Evolutionary conservation across 1,140 invertebrate species (phyloP).

Genomic region (Scaptomyza montana): DNA sequence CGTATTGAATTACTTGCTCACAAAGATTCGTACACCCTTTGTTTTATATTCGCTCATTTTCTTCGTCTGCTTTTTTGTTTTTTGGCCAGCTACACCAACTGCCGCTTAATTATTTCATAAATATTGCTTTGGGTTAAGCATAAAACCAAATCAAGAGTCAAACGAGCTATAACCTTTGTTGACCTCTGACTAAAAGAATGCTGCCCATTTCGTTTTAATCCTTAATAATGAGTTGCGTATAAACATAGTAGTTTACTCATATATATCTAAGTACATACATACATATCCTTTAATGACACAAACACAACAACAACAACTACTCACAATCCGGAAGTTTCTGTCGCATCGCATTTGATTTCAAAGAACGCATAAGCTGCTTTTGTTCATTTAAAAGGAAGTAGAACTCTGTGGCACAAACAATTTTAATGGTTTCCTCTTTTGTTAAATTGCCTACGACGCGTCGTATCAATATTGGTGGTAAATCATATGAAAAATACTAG

Average conservation of each 20-base stretch:
- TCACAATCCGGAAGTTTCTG: conserved; percentile 73
- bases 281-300: neutral
- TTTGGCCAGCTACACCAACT: conserved; percentile 41
- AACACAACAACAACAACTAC: conserved; percentile 2
- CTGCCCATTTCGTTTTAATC: no score
- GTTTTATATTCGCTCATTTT: neutral
- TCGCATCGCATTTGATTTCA: conserved; percentile 37
- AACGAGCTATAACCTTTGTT: neutral
- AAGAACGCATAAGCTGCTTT: conserved; percentile 63
- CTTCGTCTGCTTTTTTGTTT: neutral
- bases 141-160: conserved; percentile 13
- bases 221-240: no score
- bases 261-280: neutral
- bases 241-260: no score
- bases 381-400: conserved; percentile 73
- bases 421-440: conserved; percentile 80
- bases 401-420: conserved; percentile 56
- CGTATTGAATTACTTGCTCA: conserved; percentile 61
- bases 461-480: conserved; percentile 49
- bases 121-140: conserved; percentile 7
- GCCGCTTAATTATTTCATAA: conserved; percentile 68
- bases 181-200: neutral
- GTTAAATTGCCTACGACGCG: conserved; percentile 52
- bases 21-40: conserved; percentile 9
- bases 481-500: conserved; percentile 12